Evolutionary conservation across 2,888 invertebrate genomes (phyloP).

Genomic region (Oscheius myriophilus): DNA sequence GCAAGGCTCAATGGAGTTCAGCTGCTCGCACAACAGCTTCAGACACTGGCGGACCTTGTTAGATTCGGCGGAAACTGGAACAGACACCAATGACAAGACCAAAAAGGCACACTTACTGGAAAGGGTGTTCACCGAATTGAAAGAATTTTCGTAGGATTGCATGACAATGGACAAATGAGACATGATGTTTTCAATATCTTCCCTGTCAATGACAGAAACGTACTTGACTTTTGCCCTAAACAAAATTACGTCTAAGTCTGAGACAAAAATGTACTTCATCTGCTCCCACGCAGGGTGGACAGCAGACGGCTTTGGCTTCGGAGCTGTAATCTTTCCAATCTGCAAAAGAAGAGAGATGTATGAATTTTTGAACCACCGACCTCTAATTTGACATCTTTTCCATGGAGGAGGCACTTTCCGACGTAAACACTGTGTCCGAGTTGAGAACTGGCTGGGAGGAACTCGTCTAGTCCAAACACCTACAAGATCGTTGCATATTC

Average conservation of each 20-base stretch:
- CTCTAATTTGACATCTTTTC: conserved; percentile 64
- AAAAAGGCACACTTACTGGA: conserved; percentile 30
- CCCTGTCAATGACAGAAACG: conserved; percentile 46
- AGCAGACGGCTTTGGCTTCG: conserved; percentile 18
- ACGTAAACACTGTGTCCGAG: conserved; percentile 64
- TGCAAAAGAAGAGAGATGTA: neutral
- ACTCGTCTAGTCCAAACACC: conserved; percentile 58
- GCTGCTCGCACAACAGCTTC: conserved; percentile 71
- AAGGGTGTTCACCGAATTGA: conserved; percentile 37
- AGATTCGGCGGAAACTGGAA: conserved; percentile 43
- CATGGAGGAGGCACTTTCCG: conserved; percentile 58
- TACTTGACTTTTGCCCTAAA: conserved; percentile 42
- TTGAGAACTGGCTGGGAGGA: conserved; percentile 41
- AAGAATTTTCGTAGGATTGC: conserved; percentile 42
- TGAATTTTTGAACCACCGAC: conserved; percentile 28
- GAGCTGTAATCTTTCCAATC: conserved; percentile 25
- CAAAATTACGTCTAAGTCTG: neutral
- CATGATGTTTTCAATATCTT: conserved; percentile 49
- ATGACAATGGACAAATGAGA: conserved; percentile 39
- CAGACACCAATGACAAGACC: neutral
- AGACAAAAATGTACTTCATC: conserved; percentile 33
- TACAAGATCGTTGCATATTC: conserved; percentile 31
- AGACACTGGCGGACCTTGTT: conserved; percentile 62
- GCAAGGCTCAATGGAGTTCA: conserved; percentile 65
- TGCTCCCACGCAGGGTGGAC: conserved; percentile 31